These are phyloP conservation scores for Pachypanchax playfairii DNA, from an alignment of 2,113 vertebrate genomes.

Conservation along the genomic window DNA sequence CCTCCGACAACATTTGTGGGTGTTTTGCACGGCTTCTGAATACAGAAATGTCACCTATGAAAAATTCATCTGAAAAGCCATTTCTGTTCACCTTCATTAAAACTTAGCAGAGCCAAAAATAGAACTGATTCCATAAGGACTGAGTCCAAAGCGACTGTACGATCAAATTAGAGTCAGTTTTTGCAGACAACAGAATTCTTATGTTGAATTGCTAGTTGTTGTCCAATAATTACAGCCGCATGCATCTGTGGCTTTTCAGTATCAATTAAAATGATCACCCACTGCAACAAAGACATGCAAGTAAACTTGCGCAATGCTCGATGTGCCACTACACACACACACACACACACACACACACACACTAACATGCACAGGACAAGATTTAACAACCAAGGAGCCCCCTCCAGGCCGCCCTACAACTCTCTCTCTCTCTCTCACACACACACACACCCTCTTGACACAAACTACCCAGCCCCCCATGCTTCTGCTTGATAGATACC, in stretches of 20 bases:
- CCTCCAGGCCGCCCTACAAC: no score
- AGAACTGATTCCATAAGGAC: slow-evolving; percentile 59
- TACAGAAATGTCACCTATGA: slow-evolving; percentile 57
- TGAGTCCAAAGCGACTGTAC: slow-evolving; percentile 54
- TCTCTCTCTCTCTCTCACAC: not conserved
- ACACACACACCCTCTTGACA: slow-evolving; percentile 9
- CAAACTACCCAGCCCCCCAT: slow-evolving; percentile 48
- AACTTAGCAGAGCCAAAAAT: slow-evolving; percentile 66
- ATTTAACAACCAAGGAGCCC: slow-evolving; percentile 47
- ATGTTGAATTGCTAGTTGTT: slow-evolving; percentile 65
- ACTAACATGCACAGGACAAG: slow-evolving; percentile 47
- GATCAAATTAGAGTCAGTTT: slow-evolving; percentile 67
- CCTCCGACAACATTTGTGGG: slow-evolving; percentile 51
- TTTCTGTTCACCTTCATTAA: slow-evolving; percentile 67
- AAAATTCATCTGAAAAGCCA: slow-evolving; percentile 62
- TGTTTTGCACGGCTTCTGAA: slow-evolving; percentile 55
- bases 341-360: slow-evolving; percentile 34
- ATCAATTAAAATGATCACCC: slow-evolving; percentile 72
- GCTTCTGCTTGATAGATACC: slow-evolving; percentile 58
- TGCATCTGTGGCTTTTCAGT: slow-evolving; percentile 69
- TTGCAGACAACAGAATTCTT: slow-evolving; percentile 57
- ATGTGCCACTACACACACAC: slow-evolving; percentile 32
- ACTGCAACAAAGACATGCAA: slow-evolving; percentile 63
- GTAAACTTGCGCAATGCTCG: slow-evolving; percentile 52
- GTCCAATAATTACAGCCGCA: slow-evolving; percentile 56